Evolutionary conservation across 2,113 vertebrate genomes (phyloP).

Genomic region (Amblyornis subalaris): DNA sequence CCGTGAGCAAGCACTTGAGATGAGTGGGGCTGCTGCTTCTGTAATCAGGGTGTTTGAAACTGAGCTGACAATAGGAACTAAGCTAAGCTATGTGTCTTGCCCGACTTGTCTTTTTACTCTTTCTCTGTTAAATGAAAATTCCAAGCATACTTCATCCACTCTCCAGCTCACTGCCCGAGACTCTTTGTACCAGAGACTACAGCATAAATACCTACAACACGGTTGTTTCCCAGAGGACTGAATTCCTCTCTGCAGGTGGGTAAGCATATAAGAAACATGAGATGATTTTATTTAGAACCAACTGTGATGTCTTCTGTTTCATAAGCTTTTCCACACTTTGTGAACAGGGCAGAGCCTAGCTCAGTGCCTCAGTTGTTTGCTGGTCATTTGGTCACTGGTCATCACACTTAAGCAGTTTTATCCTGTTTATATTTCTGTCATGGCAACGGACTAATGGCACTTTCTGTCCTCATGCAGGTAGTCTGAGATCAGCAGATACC

Average conservation of each 20-base stretch:
- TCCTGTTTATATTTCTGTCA: background rate
- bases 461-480: background rate
- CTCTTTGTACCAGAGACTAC: background rate
- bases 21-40: background rate
- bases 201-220: background rate
- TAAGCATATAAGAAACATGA: background rate
- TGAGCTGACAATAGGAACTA: background rate
- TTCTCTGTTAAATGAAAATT: background rate
- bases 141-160: background rate
- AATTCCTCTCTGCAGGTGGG: background rate
- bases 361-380: rapidly evolving
- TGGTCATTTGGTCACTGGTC: background rate
- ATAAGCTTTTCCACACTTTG: background rate
- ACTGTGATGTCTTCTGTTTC: background rate
- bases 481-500: background rate
- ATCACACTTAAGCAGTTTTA: background rate
- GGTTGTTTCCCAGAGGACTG: background rate
- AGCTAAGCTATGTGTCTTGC: background rate
- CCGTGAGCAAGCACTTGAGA: background rate
- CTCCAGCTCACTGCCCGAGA: background rate
- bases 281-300: background rate
- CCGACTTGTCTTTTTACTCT: background rate
- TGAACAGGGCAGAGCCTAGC: background rate
- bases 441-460: background rate
- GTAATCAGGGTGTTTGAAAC: conserved; percentile 9